Percentiles rank a stretch among this genome's conserved stretches.
Conservation (phyloP, 1,140 invertebrate genomes). For the Tetramorium simillimum region DNA sequence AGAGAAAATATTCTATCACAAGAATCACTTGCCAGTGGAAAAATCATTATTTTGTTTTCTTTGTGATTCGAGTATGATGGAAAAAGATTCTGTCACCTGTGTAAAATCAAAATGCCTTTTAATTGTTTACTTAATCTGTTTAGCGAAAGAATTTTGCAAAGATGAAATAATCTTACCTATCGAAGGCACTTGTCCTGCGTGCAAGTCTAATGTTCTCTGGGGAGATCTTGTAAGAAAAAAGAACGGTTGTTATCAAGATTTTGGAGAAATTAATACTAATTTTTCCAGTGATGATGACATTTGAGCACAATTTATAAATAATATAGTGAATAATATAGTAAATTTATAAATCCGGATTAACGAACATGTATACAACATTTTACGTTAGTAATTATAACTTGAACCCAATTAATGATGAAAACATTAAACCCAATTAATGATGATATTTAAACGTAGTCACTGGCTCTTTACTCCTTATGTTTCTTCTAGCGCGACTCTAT, state of each 20-base stretch:
- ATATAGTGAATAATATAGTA: background rate
- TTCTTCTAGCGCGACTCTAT: conserved; percentile 12
- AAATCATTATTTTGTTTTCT: conserved; percentile 85
- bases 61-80: conserved; percentile 86
- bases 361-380: no score
- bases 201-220: conserved; percentile 90
- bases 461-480: background rate
- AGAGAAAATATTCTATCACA: conserved; percentile 53
- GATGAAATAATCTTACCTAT: conserved; percentile 91
- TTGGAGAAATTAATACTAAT: conserved; percentile 51
- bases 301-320: background rate
- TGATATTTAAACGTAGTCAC: no score
- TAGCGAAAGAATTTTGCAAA: conserved; percentile 89
- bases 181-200: conserved; percentile 92
- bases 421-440: no score
- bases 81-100: conserved; percentile 88
- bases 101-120: conserved; percentile 89
- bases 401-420: no score
- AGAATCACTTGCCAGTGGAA: conserved; percentile 1
- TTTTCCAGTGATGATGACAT: conserved; percentile 33
- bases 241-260: conserved; percentile 88
- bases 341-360: no score
- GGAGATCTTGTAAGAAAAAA: conserved; percentile 92
- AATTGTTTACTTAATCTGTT: conserved; percentile 91
- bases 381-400: no score